Conservation (phyloP, 2,888 invertebrate species). For the Helicoverpa assulta region DNA sequence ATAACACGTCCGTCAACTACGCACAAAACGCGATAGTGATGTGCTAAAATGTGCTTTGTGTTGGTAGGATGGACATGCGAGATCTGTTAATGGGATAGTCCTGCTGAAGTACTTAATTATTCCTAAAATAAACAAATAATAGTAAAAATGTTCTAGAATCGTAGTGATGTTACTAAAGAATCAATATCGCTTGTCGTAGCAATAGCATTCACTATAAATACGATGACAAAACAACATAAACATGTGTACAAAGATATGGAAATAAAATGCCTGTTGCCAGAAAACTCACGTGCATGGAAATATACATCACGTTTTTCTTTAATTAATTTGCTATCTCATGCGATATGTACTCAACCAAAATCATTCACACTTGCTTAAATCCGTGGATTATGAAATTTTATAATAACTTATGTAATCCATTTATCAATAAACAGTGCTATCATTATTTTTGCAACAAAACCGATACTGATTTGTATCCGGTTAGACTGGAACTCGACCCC, state of each 20-base stretch:
- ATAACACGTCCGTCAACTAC: slow-evolving; percentile 62
- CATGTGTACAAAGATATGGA: slow-evolving; percentile 7
- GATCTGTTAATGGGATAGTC: slow-evolving; percentile 33
- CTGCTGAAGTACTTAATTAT: not conserved
- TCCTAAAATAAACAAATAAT: slow-evolving; percentile 3
- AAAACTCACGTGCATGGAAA: slow-evolving; percentile 38
- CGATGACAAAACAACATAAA: not conserved
- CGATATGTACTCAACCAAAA: slow-evolving; percentile 13
- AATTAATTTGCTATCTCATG: slow-evolving; percentile 12
- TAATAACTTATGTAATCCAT: not conserved
- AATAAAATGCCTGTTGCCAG: slow-evolving; percentile 18
- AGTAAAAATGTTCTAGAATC: not conserved
- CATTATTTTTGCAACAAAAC: not conserved
- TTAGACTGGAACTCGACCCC: too few relatives aligned
- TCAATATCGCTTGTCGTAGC: not conserved
- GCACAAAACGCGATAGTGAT: slow-evolving; percentile 51
- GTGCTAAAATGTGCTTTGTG: slow-evolving; percentile 51
- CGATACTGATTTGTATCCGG: too few relatives aligned
- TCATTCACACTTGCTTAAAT: slow-evolving; percentile 26
- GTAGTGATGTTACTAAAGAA: not conserved
- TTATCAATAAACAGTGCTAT: not conserved
- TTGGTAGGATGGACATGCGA: slow-evolving; percentile 39
- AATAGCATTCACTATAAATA: not conserved
- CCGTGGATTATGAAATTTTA: not conserved
- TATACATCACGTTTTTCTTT: slow-evolving; percentile 42